Evolutionary conservation across 2,113 vertebrate genomes (phyloP).

Genomic region (Cinclus mexicanus): DNA sequence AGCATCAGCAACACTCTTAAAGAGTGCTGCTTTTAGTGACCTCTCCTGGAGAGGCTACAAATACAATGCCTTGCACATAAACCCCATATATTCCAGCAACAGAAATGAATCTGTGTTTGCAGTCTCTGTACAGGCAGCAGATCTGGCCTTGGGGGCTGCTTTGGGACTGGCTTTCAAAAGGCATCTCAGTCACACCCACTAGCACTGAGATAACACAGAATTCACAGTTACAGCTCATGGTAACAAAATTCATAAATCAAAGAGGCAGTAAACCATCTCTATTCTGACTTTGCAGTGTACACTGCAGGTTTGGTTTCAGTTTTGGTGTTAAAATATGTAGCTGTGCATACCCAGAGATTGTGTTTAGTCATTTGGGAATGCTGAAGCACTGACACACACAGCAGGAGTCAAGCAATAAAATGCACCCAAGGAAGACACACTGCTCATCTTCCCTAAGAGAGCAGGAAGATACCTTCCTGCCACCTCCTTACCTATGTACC

Average conservation of each 20-base stretch:
- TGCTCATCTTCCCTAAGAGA: background rate
- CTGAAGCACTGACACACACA: background rate
- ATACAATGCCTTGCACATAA: background rate
- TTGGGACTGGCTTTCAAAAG: background rate
- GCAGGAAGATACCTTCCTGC: background rate
- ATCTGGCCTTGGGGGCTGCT: background rate
- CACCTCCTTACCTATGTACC: background rate
- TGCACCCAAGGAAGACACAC: background rate
- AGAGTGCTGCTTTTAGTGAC: background rate
- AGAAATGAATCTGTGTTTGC: background rate
- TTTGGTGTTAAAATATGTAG: background rate
- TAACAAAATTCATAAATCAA: background rate
- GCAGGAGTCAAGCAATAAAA: constrained; percentile 4
- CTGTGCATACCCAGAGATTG: background rate
- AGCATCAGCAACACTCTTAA: background rate
- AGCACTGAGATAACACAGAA: background rate
- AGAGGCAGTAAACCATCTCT: background rate
- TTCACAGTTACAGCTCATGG: background rate
- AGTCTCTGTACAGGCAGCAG: background rate
- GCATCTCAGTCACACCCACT: background rate
- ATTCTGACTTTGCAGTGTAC: background rate
- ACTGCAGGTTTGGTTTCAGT: background rate
- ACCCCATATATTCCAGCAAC: background rate
- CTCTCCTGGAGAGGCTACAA: background rate
- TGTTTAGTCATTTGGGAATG: background rate